Conservation (phyloP, 2,113 vertebrate genomes). For the Chauna torquata region DNA sequence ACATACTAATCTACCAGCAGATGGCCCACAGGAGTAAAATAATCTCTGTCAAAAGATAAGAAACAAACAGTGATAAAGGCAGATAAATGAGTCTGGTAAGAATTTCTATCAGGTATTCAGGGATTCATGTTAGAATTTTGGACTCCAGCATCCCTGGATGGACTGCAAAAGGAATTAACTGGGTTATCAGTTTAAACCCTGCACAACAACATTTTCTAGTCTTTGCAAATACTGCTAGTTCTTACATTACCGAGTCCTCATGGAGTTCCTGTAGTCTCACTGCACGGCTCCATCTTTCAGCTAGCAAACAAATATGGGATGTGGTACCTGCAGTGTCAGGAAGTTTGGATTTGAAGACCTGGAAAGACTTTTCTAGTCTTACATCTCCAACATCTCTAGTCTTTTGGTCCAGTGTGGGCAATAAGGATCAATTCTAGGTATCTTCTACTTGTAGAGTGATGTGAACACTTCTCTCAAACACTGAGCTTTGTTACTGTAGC, state of each 20-base stretch:
- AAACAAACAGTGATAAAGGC: background rate
- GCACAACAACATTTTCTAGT: background rate
- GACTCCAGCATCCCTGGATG: background rate
- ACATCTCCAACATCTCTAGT: rapidly evolving
- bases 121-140: background rate
- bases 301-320: rapidly evolving
- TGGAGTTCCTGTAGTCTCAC: background rate
- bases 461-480: background rate
- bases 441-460: rapidly evolving
- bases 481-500: rapidly evolving
- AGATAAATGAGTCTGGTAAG: background rate
- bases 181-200: background rate
- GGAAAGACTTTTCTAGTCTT: background rate
- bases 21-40: background rate
- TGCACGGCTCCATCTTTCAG: background rate
- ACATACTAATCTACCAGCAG: background rate
- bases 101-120: background rate
- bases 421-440: rapidly evolving
- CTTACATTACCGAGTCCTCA: background rate
- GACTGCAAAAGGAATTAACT: background rate
- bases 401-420: background rate
- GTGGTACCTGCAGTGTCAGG: background rate
- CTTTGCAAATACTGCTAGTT: background rate
- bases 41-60: background rate
- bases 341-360: background rate